Percentiles rank a stretch among this genome's conserved stretches.
These are phyloP conservation scores for Drosophila merina DNA, from an alignment of 2,888 invertebrate species.

Conservation along the genomic window DNA sequence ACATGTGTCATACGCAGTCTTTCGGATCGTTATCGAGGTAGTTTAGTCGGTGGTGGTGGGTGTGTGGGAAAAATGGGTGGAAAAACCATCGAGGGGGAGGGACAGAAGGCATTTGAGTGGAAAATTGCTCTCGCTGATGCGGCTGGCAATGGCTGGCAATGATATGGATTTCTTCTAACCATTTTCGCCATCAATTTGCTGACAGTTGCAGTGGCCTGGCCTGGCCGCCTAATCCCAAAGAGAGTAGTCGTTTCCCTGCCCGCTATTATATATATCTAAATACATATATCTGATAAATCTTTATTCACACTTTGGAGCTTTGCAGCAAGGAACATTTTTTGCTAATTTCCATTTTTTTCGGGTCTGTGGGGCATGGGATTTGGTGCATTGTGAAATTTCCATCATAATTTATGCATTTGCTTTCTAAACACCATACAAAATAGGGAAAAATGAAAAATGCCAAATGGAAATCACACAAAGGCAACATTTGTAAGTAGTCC, in stretches of 20 bases:
- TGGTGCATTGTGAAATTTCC: conserved; percentile 42
- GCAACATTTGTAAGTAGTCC: conserved; percentile 54
- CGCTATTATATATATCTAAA: conserved; percentile 13
- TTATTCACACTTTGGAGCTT: conserved; percentile 23
- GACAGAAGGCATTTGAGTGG: conserved; percentile 59
- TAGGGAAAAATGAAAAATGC: conserved; percentile 11
- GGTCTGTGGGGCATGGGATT: neutral
- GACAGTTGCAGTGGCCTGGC: conserved; percentile 69
- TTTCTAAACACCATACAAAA: conserved; percentile 28
- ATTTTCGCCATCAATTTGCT: conserved; percentile 58
- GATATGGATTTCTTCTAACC: conserved; percentile 59
- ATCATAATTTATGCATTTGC: conserved; percentile 61
- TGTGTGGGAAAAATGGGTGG: neutral
- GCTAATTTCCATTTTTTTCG: conserved; percentile 37
- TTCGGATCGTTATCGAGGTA: conserved; percentile 23
- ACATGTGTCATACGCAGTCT: conserved; percentile 69
- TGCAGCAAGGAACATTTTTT: conserved; percentile 33
- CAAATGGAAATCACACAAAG: conserved; percentile 52
- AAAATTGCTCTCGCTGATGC: conserved; percentile 62
- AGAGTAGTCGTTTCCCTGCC: conserved; percentile 13
- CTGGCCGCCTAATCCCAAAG: conserved; percentile 32
- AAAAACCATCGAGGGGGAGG: conserved; percentile 3
- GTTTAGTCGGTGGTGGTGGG: neutral
- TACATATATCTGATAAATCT: conserved; percentile 42
- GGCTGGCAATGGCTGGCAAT: conserved; percentile 47